These are phyloP conservation scores for Trichonephila inaurata DNA, from an alignment of 1,140 invertebrate genomes.

Conservation along the genomic window DNA sequence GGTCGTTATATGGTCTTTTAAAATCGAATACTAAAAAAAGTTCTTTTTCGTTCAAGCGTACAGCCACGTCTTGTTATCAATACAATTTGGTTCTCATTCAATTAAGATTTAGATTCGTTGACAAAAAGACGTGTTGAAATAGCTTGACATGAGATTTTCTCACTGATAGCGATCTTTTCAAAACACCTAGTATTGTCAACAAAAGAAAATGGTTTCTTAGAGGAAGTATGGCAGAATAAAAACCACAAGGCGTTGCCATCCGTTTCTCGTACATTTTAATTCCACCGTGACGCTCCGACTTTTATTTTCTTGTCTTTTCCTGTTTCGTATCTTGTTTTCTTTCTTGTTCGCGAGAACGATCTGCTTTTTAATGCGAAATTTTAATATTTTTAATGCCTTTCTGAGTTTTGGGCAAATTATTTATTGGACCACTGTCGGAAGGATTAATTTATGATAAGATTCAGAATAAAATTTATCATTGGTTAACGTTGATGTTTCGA, in stretches of 20 bases:
- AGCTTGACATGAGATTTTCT: slow-evolving; percentile 29
- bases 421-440: not conserved
- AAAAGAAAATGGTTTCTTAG: slow-evolving; percentile 27
- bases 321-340: not conserved
- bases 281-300: slow-evolving; percentile 45
- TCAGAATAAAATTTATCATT: too few species aligned
- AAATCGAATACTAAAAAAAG: too few species aligned
- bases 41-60: too few species aligned
- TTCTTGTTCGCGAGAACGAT: slow-evolving; percentile 22
- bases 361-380: not conserved
- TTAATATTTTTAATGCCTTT: not conserved
- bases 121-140: slow-evolving; percentile 4
- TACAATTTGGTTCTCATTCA: slow-evolving; percentile 4
- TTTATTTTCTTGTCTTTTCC: slow-evolving; percentile 68
- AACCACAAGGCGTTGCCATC: slow-evolving; percentile 71
- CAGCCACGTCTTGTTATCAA: not conserved
- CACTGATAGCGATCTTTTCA: slow-evolving; percentile 18
- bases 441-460: too few species aligned
- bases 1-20: too few species aligned
- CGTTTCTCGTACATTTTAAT: slow-evolving; percentile 69
- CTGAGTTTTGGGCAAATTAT: not conserved
- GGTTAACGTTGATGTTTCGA: too few species aligned
- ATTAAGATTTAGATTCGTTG: not conserved
- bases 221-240: slow-evolving; percentile 35
- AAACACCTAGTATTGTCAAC: slow-evolving; percentile 40